Evolutionary conservation across 2,888 invertebrate species (phyloP), one percentile per base, ranked within the genome.

Genomic region (Resseliella maxima): DNA sequence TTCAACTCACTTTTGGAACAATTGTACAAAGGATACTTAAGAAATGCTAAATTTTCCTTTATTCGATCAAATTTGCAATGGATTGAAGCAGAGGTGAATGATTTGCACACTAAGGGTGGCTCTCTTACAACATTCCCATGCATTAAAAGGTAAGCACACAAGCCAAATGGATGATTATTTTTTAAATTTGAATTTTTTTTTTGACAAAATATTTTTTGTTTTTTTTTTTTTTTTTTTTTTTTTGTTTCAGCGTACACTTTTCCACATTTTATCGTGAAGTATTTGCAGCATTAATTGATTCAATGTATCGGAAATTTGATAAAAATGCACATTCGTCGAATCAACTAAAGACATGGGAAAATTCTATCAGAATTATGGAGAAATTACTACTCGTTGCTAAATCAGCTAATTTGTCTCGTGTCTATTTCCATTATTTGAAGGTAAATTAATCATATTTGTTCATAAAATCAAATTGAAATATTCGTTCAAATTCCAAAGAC

Each of bases 261-360:
- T 92, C 94, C 12, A 91, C 95, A 88, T 90, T 96, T 3, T 95
- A 94, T 88, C 93, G 94, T 88, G 94, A 93, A 87, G 88, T 96
- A 0, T 95, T 95, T 86, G 92, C 92, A 87, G 93, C 93, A 15
- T 89, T 95, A 15, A 92, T 93, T 54, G 92, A 92, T 87, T 92
- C 93, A 1, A 90, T 93, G 0, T 93, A 92, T 89, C 90, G 88
- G 88, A 92, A 92, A 87, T 88, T 92, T 24, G 91, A 92, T 85
- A 90, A 91, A 87, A 91, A 92, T 46, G 89, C 92, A 87, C 93
- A 94, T 0, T 94, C 94, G 89, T 90, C 91, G 0, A 92, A 94
- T 89, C 94, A 94, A 89, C 90, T 96, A 72, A 90, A 91, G 86
- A 89, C 94, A 24, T 96, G 96, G 96, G 93, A 93, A 88, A 92